Evolutionary conservation across 2,797 vertebrate genomes (phyloP).

Genomic region (Myotis planiceps): DNA sequence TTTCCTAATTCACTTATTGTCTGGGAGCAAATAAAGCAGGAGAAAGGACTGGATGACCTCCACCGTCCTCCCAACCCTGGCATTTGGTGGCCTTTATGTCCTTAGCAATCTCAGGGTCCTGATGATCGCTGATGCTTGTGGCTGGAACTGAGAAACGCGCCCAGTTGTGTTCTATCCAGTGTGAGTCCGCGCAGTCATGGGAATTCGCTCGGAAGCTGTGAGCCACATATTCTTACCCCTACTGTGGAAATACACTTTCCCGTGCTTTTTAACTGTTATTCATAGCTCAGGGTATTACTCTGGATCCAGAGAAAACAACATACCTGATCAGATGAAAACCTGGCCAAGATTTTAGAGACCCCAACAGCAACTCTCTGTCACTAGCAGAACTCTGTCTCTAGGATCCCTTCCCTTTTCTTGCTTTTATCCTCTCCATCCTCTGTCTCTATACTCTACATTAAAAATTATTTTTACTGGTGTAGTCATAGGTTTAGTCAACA

Average conservation of each 20-base stretch:
- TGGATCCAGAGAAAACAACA: not conserved
- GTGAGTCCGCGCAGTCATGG: not conserved
- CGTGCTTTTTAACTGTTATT: not conserved
- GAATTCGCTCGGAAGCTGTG: not conserved
- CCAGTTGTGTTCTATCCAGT: not conserved
- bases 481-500: constrained; percentile 27
- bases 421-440: not conserved
- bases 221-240: not conserved
- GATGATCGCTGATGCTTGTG: not conserved
- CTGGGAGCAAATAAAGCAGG: not conserved
- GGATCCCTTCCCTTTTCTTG: not conserved
- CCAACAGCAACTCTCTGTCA: not conserved
- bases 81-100: not conserved
- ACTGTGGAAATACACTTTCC: not conserved
- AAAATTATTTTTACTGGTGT: constrained; percentile 12
- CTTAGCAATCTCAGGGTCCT: not conserved
- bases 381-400: not conserved
- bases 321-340: not conserved
- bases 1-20: not conserved
- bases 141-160: not conserved
- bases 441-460: not conserved
- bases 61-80: not conserved
- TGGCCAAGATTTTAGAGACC: not conserved
- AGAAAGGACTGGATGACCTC: not conserved
- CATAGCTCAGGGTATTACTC: not conserved